Evolutionary conservation across 2,113 vertebrate genomes (phyloP), one percentile per base, ranked within the genome.

Genomic region (Otus sunia): DNA sequence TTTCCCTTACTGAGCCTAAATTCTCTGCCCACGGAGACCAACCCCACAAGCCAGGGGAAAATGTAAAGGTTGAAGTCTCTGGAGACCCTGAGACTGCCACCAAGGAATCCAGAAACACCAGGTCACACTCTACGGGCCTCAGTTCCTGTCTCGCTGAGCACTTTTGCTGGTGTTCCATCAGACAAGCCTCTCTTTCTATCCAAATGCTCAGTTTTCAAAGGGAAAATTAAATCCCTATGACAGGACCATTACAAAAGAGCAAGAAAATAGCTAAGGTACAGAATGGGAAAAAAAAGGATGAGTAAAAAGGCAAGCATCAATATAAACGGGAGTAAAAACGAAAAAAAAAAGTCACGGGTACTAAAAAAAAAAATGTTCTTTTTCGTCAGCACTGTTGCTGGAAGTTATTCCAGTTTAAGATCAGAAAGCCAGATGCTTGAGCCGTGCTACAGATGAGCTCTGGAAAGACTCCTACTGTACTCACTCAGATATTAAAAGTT

Each of bases 361-460:
- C 68, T 77, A 27, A 87, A 78, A 77, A 52, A 63, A 59, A 34
- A 56, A 25, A 14, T 0, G 36, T 49, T 91, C 79, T 69, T 82
- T 94, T 62, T 79, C 25, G 10, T 88, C 90, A 47, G 74, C 17
- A 11, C 30, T 59, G 77, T 12, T 67, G 94, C 90, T 96, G 90
- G 85, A 94, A 92, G 88, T 90, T 91, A 75, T 97, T 96, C 60
- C 87, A 88, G 92, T 22, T 3, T 15, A 32, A 96, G 87, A 95
- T 96, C 94, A 75, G 69, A 92, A 88, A 93, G 94, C 25, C 92
- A 95, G 88, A 94, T 69, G 90, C 94, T 66, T 8, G 63, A 90
- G 90, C 88, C 3, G 13, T 26, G 77, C 92, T 14, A 37, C 17
- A 75, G 94, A 71, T 36, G 83, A 95, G 96, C 90, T 96, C 77